Conservation (phyloP, 1,140 invertebrate genomes). For the Maniola jurtina region DNA sequence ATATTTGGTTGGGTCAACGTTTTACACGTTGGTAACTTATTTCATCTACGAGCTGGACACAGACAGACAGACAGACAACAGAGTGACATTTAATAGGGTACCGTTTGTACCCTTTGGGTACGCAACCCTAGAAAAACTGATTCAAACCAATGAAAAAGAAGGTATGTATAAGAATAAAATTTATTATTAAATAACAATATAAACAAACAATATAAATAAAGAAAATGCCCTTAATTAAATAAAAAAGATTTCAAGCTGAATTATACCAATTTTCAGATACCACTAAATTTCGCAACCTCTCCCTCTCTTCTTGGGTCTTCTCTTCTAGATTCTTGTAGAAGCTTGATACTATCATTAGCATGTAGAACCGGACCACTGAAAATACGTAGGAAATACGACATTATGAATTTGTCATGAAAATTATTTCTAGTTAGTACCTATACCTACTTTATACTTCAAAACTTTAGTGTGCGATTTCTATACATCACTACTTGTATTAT, state of each 20-base stretch:
- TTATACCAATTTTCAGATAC: slow-evolving; percentile 51
- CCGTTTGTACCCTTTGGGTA: too few relatives aligned
- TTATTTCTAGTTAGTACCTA: neutral
- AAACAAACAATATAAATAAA: slow-evolving; percentile 6
- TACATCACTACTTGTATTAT: too few relatives aligned
- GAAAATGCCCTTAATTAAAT: slow-evolving; percentile 9
- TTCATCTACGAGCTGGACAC: too few relatives aligned
- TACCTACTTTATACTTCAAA: too few relatives aligned
- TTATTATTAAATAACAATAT: too few relatives aligned
- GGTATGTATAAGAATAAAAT: slow-evolving; percentile 5
- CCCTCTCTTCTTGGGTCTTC: slow-evolving; percentile 37
- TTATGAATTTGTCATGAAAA: neutral
- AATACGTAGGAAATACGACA: slow-evolving; percentile 10
- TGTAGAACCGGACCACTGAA: slow-evolving; percentile 63
- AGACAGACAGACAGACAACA: too few relatives aligned
- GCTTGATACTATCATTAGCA: slow-evolving; percentile 59
- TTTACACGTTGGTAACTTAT: too few relatives aligned
- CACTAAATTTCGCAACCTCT: slow-evolving; percentile 40
- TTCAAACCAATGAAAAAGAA: too few relatives aligned
- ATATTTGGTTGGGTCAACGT: too few relatives aligned
- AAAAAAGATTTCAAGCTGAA: slow-evolving; percentile 22
- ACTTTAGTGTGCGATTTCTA: too few relatives aligned
- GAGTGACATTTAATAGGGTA: too few relatives aligned
- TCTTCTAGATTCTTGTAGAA: slow-evolving; percentile 55
- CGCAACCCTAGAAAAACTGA: too few relatives aligned